phyloP scores from a whole-genome alignment of 2,888 invertebrate genomes.

The Drosophila rellima region DNA sequence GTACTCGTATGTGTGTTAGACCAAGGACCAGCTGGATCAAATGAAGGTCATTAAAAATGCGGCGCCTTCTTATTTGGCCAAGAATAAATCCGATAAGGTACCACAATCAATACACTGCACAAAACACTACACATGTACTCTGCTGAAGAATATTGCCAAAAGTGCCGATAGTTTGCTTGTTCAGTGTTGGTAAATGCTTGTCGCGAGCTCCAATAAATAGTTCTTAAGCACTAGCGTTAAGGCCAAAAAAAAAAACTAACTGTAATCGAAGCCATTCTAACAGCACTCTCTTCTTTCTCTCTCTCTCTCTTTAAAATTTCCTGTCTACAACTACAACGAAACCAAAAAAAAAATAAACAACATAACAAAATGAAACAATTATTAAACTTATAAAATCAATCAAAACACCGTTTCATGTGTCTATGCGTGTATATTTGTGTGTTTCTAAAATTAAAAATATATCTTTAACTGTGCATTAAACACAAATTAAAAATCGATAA shows the following conservation, averaged over 20 bases:
- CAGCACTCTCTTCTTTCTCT: conserved; percentile 65
- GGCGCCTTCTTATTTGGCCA: conserved; percentile 93
- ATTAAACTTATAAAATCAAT: conserved; percentile 25
- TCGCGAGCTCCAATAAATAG: conserved; percentile 32
- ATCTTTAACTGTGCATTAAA: conserved; percentile 40
- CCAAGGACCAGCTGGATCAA: conserved; percentile 87
- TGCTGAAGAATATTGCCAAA: conserved; percentile 29
- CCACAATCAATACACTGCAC: conserved; percentile 2
- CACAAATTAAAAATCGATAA: conserved; percentile 38
- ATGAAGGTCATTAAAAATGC: conserved; percentile 94
- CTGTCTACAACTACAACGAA: conserved; percentile 43
- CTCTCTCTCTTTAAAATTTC: conserved; percentile 60
- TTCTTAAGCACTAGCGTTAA: conserved; percentile 41
- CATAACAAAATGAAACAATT: conserved; percentile 17
- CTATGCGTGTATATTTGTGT: conserved; percentile 61
- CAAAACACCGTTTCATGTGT: conserved; percentile 59
- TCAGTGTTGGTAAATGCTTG: conserved; percentile 72
- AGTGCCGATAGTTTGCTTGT: conserved; percentile 44
- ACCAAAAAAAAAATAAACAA: conserved; percentile 6
- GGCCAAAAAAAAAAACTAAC: conserved; percentile 50
- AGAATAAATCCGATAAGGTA: conserved; percentile 95
- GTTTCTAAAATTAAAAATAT: conserved; percentile 42
- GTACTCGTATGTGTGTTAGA: conserved; percentile 86
- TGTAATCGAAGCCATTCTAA: conserved; percentile 65
- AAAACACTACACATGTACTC: background rate